These are phyloP conservation scores for Calyptommatus sinebrachiatus DNA, from an alignment of 2,113 vertebrate species.

Conservation along the genomic window DNA sequence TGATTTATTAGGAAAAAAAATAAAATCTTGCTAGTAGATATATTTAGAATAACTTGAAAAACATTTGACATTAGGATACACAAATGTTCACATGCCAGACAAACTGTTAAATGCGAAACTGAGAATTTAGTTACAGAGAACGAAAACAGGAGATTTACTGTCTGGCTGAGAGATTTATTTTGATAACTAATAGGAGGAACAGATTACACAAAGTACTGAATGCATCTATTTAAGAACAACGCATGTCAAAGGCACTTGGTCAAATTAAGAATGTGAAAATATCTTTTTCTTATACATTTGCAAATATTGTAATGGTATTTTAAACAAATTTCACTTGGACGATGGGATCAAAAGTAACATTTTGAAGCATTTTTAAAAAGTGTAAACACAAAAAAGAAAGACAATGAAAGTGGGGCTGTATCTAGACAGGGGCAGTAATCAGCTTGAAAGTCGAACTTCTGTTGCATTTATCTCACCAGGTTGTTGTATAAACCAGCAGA, in stretches of 20 bases:
- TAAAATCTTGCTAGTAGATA: background rate
- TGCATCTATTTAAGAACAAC: background rate
- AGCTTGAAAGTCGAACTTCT: too few species aligned
- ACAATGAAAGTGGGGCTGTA: too few species aligned
- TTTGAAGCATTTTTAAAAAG: background rate
- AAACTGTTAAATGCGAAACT: background rate
- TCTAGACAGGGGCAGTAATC: too few species aligned
- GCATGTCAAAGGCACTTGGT: background rate
- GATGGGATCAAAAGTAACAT: background rate
- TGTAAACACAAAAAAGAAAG: too few species aligned
- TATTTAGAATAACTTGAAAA: background rate
- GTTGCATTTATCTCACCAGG: too few species aligned
- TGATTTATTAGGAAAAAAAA: background rate
- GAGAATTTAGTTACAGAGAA: background rate
- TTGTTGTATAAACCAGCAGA: too few species aligned
- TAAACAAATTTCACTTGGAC: background rate
- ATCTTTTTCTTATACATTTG: background rate
- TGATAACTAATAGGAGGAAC: background rate
- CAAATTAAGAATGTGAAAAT: background rate
- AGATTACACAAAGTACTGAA: background rate
- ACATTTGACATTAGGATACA: background rate
- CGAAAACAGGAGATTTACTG: background rate
- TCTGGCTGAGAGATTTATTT: conserved; percentile 6
- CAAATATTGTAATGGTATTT: background rate
- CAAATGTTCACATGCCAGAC: background rate